These are phyloP conservation scores for Siniperca scherzeri DNA, from an alignment of 2,797 vertebrate genomes.

Conservation along the genomic window DNA sequence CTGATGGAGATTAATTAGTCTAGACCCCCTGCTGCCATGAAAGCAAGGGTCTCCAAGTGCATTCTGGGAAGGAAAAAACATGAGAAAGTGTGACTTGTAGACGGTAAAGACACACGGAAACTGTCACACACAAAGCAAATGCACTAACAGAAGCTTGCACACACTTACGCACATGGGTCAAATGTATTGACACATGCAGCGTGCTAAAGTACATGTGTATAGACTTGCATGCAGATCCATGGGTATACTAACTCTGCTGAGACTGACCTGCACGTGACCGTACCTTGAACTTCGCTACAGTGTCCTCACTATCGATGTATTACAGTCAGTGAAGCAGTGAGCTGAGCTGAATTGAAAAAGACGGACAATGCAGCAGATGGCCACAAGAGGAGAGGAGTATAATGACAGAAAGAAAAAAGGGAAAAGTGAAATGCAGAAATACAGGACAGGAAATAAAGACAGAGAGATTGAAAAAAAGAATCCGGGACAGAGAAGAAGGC, in stretches of 20 bases:
- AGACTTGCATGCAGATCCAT: constrained; percentile 31
- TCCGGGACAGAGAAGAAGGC: constrained; percentile 56
- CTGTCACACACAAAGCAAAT: constrained; percentile 11
- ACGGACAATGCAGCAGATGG: constrained; percentile 54
- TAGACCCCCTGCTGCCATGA: constrained; percentile 54
- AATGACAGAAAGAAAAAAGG: constrained; percentile 9
- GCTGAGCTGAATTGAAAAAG: constrained; percentile 53
- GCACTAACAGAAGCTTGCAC: constrained; percentile 4
- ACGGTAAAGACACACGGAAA: not conserved
- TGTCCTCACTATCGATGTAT: constrained; percentile 58
- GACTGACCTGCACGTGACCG: constrained; percentile 65
- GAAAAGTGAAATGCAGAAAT: constrained; percentile 50
- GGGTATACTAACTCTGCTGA: constrained; percentile 17
- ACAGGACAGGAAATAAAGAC: constrained; percentile 63
- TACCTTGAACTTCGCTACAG: constrained; percentile 70
- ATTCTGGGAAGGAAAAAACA: constrained; percentile 57
- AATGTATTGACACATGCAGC: constrained; percentile 30
- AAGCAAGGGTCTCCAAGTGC: constrained; percentile 41
- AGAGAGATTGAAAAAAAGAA: constrained; percentile 48
- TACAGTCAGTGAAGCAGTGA: constrained; percentile 55
- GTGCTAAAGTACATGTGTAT: constrained; percentile 28
- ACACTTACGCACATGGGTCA: not conserved
- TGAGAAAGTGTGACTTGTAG: constrained; percentile 17
- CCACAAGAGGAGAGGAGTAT: constrained; percentile 37
- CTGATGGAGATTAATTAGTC: constrained; percentile 70